Base-by-base conservation (phyloP, 2,888 invertebrate species). In the Synergus japonicus region DNA sequence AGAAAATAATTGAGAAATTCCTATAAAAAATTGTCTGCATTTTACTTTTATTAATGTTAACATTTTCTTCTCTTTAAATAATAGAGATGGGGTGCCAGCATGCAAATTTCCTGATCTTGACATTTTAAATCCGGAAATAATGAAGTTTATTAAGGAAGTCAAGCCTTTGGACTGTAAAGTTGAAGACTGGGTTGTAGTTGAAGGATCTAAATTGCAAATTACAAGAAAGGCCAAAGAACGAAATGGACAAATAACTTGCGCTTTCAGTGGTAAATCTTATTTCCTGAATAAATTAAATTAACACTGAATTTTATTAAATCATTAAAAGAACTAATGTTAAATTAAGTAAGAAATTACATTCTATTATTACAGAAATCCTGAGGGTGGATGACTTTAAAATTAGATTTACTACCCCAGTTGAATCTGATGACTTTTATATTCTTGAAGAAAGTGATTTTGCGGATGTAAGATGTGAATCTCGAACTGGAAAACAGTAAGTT, bases 141-240 rank as follows among this genome's bases (percentile, higher is more conserved):
- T 95, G 92, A 94, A 95, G 89, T 97, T 96, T 86, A 94, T 97
- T 80, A 93, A 94, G 83, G 90, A 94, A 13, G 93, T 94, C 15
- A 93, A 95, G 0, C 94, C 94, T 0, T 92, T 97, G 3, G 92
- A 93, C 15, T 98, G 98, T 89, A 93, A 93, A 13, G 92, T 88
- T 88, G 93, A 91, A 82, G 96, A 97, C 90, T 98, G 98, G 98
- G 96, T 97, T 1, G 93, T 93, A 86, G 96, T 92, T 29, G 86
- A 93, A 89, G 92, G 92, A 49, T 92, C 92, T 0, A 92, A 89
- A 83, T 94, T 95, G 81, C 90, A 90, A 76, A 94, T 95, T 79
- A 93, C 93, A 64, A 90, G 92, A 8, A 91, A 91, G 79, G 94
- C 94, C 0, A 93, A 91, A 80, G 87, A 85, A 18, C 90, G 86